Conservation (phyloP, 2,888 invertebrate genomes). For the Suillia variegata region DNA sequence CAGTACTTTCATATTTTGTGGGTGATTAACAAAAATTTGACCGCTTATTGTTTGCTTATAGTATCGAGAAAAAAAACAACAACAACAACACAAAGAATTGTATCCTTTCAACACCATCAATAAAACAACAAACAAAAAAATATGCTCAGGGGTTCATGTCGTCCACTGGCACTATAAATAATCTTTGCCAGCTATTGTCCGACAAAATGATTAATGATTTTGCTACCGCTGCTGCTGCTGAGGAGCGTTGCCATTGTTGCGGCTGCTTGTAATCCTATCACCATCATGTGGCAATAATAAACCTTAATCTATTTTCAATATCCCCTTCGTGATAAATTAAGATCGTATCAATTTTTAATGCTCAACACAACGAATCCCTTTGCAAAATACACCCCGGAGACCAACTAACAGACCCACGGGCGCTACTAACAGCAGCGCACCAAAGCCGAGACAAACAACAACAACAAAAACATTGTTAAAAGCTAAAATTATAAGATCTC, state of each 20-base stretch:
- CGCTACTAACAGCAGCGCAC: neutral
- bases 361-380: slow-evolving; percentile 20
- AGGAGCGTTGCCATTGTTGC: neutral
- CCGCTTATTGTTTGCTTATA: too few relatives aligned
- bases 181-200: neutral
- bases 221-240: too few relatives aligned
- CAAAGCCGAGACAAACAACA: neutral
- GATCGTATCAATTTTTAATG: slow-evolving; percentile 54
- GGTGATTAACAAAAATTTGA: too few relatives aligned
- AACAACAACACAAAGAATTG: too few relatives aligned
- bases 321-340: slow-evolving; percentile 47
- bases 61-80: too few relatives aligned
- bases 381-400: slow-evolving; percentile 25
- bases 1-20: too few relatives aligned
- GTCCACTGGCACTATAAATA: too few relatives aligned
- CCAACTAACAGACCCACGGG: neutral
- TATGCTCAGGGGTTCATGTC: too few relatives aligned
- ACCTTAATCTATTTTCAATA: slow-evolving; percentile 56
- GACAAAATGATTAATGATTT: neutral
- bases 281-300: slow-evolving; percentile 55
- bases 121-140: too few relatives aligned
- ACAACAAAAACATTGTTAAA: slow-evolving; percentile 8
- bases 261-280: slow-evolving; percentile 46
- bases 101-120: too few relatives aligned
- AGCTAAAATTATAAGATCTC: too few relatives aligned